Evolutionary conservation across 2,113 vertebrate genomes (phyloP), one percentile per base, ranked within the genome.

Genomic region (Callospermophilus lateralis): DNA sequence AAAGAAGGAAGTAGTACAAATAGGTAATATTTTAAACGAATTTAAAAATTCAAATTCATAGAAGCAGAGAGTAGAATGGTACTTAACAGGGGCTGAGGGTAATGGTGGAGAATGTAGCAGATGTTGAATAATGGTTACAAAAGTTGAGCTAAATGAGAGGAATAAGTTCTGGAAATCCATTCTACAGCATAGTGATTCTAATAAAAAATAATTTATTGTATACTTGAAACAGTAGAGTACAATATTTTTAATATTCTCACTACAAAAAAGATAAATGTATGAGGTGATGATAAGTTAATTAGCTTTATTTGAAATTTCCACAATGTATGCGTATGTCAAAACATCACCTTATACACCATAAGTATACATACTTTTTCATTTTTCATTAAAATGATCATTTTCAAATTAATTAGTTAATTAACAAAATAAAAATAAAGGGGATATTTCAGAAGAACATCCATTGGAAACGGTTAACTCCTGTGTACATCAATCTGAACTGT

Each of bases 11-110:
- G 61, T 72, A 17, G 3, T 67, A 8, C 2, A 58, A 79, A 65
- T 78, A 65, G 30, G 32, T 45, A 90, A 53, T 55, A 53, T 94
- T 95, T 90, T 34, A 90, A 94, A 24, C 22, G n/a, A 58, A 70
- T 92, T 95, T 39, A 65, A 37, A 84, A 39, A 72, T 11, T 58
- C 8, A 45, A 45, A 58, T 22, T 45, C 1, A 28, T 3, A 42
- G 19, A 70, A 70, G 28, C 12, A 42, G n/a, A 90, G 7, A 30
- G 22, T 30, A 80, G 19, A 39, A 42, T 90, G 63, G 19, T 80
- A 15, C 24, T 26, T 81, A 45, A 7, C 51, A 83, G 15, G 32
- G 20, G 7, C 19, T 9, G 20, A 42, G 20, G 12, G 2, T 58
- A 8, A 34, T 13, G 12, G 6, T 81, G 22, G 12, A 9, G 12